Evolutionary conservation across 2,888 invertebrate species (phyloP), one percentile per base, ranked within the genome.

Genomic region (Ryuthela nishihirai): DNA sequence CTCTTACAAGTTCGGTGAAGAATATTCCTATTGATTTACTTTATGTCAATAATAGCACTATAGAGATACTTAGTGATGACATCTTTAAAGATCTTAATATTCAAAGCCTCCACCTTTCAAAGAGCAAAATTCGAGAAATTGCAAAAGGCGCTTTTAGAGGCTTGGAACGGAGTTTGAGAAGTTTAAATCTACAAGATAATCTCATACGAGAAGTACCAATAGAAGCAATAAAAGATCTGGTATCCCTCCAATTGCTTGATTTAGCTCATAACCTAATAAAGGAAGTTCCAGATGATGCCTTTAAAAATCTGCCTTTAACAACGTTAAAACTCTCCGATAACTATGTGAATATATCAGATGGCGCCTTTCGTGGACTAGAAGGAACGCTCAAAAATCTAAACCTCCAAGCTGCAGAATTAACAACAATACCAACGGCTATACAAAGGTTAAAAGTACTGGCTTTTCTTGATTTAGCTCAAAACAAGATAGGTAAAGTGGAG

Each of bases 381-480:
- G 81, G 77, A 52, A 85, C 84, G 9, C 76, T 93, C 38, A 91
- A 91, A 75, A 93, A 92, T 74, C 77, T 93, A 40, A 92, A 93
- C 73, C 77, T 93, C 26, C 92, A 92, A 78, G 90, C 89, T 24
- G 89, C 90, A 0, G 80, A 83, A 48, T 88, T 89, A 72, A 86
- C 85, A 68, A 78, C 79, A 46, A 82, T 93, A 10, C 92, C 93
- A 0, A 84, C 84, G 66, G 85, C 88, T 42, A 83, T 92, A 18
- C 78, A 83, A 62, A 87, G 87, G 4, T 78, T 93, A 29, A 83
- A 80, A 61, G 85, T 85, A 41, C 76, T 93, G 65, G 91, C 92
- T 0, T 93, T 92, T 71, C 78, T 93, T 53, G 92, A 93, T 76
- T 77, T 93, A 52, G 91, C 92, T 1, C 87, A 91, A 74, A 93